A percentile compares a stretch with the other conserved stretches of the same genome.
Evolutionary conservation across 2,797 vertebrate species (phyloP).

Genomic region (Acrossocheilus wenchowensis): DNA sequence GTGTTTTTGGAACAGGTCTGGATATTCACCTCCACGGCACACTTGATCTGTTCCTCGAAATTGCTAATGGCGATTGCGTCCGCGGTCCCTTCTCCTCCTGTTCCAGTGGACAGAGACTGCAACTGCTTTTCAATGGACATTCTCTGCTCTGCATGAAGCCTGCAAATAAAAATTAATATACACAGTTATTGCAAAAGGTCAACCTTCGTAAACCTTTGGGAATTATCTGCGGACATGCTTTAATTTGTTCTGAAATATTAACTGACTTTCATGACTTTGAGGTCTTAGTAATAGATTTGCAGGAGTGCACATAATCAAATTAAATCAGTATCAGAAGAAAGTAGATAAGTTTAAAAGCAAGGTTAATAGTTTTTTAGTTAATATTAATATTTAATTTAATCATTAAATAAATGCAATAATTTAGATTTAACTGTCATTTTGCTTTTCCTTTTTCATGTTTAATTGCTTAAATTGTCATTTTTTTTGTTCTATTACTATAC

Average conservation of each 20-base stretch:
- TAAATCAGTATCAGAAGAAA: neutral
- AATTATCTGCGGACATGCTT: neutral
- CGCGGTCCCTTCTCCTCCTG: conserved; percentile 69
- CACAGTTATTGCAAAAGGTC: conserved; percentile 15
- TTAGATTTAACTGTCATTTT: neutral
- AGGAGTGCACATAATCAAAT: neutral
- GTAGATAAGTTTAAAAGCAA: neutral
- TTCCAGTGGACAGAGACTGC: conserved; percentile 73
- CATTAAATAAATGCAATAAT: neutral
- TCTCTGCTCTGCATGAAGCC: conserved; percentile 87
- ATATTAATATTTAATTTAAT: neutral
- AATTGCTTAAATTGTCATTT: neutral
- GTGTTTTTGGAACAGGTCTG: conserved; percentile 1
- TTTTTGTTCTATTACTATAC: neutral
- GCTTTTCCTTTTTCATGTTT: neutral
- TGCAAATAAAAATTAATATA: conserved; percentile 60
- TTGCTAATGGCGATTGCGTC: conserved; percentile 81
- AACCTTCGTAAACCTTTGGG: neutral
- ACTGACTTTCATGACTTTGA: neutral
- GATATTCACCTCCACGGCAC: conserved; percentile 82
- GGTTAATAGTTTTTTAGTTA: neutral
- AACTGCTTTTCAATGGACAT: conserved; percentile 85
- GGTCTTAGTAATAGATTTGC: neutral
- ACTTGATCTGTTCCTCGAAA: conserved; percentile 87
- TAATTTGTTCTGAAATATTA: neutral